A percentile compares a stretch with the other conserved stretches of the same genome.
Conservation (phyloP, 2,113 vertebrate species). For the Piprites chloris region DNA sequence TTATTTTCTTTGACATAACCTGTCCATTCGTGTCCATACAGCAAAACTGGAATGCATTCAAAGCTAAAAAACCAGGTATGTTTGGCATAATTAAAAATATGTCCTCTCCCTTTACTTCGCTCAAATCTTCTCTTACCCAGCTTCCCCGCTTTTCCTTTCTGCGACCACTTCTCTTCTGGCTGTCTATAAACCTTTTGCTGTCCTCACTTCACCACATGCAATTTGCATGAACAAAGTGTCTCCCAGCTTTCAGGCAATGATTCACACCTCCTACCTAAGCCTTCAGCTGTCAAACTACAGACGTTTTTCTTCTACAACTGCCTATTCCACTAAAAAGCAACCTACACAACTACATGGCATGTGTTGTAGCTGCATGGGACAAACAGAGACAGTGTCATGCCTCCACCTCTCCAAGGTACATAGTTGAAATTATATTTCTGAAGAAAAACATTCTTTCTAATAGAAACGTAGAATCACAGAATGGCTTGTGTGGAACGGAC, state of each 20-base stretch:
- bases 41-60: neutral
- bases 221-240: conserved; percentile 20
- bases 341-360: neutral
- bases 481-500: neutral
- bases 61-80: neutral
- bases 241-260: conserved; percentile 35
- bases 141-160: neutral
- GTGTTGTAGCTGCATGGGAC: neutral
- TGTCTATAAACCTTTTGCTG: neutral
- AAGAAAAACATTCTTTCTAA: neutral
- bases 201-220: conserved; percentile 21
- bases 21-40: neutral
- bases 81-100: neutral
- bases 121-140: neutral
- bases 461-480: neutral
- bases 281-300: conserved; percentile 20
- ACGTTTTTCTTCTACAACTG: neutral
- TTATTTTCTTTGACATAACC: neutral
- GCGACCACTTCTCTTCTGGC: neutral
- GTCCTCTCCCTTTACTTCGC: neutral
- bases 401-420: neutral
- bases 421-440: neutral
- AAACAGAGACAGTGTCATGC: neutral
- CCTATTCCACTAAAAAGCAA: neutral
- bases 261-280: conserved; percentile 54